Base-by-base conservation (phyloP, 2,888 invertebrate species). In the Agapostemon virescens region DNA sequence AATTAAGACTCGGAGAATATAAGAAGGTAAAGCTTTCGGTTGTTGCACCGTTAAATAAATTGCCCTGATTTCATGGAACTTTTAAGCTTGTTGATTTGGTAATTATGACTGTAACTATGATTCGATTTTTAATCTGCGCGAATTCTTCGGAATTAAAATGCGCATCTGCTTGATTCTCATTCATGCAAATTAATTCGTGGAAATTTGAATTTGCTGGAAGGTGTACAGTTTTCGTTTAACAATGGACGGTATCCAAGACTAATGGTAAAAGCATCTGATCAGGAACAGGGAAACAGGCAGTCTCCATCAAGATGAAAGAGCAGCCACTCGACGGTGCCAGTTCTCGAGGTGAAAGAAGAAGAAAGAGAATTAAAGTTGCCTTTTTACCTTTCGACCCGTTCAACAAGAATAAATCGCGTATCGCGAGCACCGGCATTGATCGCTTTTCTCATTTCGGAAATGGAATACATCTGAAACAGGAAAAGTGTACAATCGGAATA, bases 361-460 rank as follows among this genome's bases (percentile, higher is more conserved):
- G 58, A 33, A 63, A 63, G 61, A 36, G 61, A 63, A 63, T 63
- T 63, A 70, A 76, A 76, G 70, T 70, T 9, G 61, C 33, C 61
- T 33, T 63, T 63, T 63, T 63, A 4, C 61, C 61, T 20, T 63
- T 13, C 61, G 61, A 36, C 36, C n/a, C 61, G 61, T 63, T 33
- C 33, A 63, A 42, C 49, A n/a, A 75, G 55, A 42, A 75, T 78
- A 69, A 69, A 75, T 75, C 69, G 69, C 40, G 36, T 77, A 69
- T 64, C 74, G 68, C 15, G 74, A 9, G n/a, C 36, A 1, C 30
- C 30, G 36, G 74, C 74, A 45, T 66, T 64, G 75, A 78, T 64
- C 55, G 66, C 30, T 40, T 66, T 69, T 75, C 78, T 78, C 75
- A 69, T 78, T 75, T 75, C 69, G 69, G 75, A 69, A 70, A 78